Evolutionary conservation across 2,797 vertebrate genomes (phyloP).

Genomic region (Paramormyrops hopkinsi): DNA sequence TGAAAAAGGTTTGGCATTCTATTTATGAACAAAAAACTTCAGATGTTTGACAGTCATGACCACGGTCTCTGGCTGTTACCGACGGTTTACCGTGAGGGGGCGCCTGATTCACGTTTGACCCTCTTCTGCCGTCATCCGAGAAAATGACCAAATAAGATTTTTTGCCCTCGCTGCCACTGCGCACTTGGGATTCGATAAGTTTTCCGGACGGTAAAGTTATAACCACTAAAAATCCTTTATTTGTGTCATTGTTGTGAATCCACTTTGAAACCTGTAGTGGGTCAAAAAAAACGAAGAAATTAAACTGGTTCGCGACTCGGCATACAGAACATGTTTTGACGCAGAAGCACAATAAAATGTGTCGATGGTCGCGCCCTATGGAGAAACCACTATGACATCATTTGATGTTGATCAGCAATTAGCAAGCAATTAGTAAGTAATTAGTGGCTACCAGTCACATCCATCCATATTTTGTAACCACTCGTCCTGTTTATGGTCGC

Average conservation of each 20-base stretch:
- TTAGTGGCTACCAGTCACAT: neutral
- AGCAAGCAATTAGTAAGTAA: neutral
- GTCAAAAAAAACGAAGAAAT: neutral
- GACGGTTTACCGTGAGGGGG: constrained; percentile 38
- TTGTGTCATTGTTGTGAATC: constrained; percentile 57
- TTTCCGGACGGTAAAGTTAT: constrained; percentile 47
- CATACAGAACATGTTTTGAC: neutral
- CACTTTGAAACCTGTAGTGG: constrained; percentile 63
- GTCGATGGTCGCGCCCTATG: neutral
- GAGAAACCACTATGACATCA: neutral
- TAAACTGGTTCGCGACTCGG: neutral
- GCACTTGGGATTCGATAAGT: constrained; percentile 44
- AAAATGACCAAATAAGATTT: constrained; percentile 70
- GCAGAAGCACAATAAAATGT: neutral
- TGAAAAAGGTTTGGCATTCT: neutral
- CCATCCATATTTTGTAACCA: neutral
- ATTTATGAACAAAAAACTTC: neutral
- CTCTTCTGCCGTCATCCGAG: constrained; percentile 60
- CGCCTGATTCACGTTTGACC: constrained; percentile 38
- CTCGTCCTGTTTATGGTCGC: neutral
- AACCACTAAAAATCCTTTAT: constrained; percentile 63
- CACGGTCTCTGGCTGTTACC: neutral
- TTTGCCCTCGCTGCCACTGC: constrained; percentile 41
- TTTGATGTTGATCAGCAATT: neutral
- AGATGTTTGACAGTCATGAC: neutral